Evolutionary conservation across 2,888 invertebrate genomes (phyloP), one percentile per base, ranked within the genome.

Genomic region (Nipponacmea schrenckii): DNA sequence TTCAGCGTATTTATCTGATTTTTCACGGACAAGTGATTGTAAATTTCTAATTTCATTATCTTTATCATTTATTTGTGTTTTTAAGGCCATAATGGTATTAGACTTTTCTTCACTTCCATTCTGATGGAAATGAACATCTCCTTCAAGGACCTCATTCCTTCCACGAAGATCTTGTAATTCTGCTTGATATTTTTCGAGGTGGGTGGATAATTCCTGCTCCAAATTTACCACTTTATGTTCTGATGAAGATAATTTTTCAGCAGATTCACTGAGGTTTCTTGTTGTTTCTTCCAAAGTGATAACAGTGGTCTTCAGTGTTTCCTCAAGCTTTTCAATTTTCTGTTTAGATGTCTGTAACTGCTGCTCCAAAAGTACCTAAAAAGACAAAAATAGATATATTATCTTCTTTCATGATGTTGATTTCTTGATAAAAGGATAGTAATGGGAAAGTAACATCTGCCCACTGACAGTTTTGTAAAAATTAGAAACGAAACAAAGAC

Each of bases 1-100:
- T 45, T 75, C 74, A 67, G 31, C 27, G 27, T 67, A 63, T 56
- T 64, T 62, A 65, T 70, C 50, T 62, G 65, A 31, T 31, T 71
- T 67, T 39, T 73, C 62, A 7, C 67, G 56, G n/a, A 69, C 8
- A 24, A 62, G 45, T 24, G 8, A 12, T n/a, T 68, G 31, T 24
- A 72, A 39, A 12, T 63, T 46, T 44, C 20, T n/a, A 63, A 66
- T 65, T 50, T 73, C 70, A 26, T 65, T 24, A 26, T 68, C 67
- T 70, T 69, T 71, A 17, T 26, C 62, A 17, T n/a, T 17, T 10
- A 73, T 45, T 20, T 48, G 24, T 20, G 66, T 62, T n/a, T 56
- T 44, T n/a, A 64, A 20, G 8, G 68, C 70, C 27, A 50, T 10
- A 62, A 65, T 48, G n/a, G 14, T 50, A 31, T 69, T 39, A 24